These are phyloP conservation scores for Threskiornis aethiopicus DNA, from an alignment of 2,797 vertebrate genomes.

Conservation along the genomic window DNA sequence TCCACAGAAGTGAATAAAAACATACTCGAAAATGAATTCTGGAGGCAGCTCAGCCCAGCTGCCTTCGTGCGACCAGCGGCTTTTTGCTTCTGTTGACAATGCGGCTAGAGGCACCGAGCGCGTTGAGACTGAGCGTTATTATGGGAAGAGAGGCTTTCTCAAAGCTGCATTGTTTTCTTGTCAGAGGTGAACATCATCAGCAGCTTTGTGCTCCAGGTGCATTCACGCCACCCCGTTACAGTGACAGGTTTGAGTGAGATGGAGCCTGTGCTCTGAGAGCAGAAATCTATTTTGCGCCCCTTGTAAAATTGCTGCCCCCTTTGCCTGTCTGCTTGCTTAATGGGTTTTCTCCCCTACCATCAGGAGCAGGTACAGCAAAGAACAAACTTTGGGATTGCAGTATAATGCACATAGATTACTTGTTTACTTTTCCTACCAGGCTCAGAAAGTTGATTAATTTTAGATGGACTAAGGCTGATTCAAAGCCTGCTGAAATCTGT, in stretches of 20 bases:
- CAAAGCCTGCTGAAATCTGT: background rate
- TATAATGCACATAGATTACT: background rate
- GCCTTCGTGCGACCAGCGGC: fast-evolving
- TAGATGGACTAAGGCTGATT: background rate
- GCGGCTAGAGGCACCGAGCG: fast-evolving
- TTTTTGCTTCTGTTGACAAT: background rate
- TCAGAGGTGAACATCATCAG: background rate
- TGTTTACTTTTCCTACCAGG: constrained; percentile 33
- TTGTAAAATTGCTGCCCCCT: background rate
- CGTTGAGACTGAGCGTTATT: background rate
- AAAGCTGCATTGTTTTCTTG: background rate
- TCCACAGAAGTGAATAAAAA: background rate
- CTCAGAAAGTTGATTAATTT: constrained; percentile 44
- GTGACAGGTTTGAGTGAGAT: background rate
- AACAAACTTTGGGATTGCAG: background rate
- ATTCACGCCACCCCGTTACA: background rate
- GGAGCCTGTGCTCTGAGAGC: background rate
- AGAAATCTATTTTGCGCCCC: background rate
- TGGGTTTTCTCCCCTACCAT: background rate
- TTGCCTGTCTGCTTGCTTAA: background rate
- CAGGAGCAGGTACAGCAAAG: background rate
- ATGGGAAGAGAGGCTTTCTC: background rate
- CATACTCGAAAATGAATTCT: background rate
- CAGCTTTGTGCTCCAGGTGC: background rate
- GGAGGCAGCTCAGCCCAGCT: background rate